Evolutionary conservation across 2,113 vertebrate species (phyloP).

Genomic region (Hydrolagus affinis): DNA sequence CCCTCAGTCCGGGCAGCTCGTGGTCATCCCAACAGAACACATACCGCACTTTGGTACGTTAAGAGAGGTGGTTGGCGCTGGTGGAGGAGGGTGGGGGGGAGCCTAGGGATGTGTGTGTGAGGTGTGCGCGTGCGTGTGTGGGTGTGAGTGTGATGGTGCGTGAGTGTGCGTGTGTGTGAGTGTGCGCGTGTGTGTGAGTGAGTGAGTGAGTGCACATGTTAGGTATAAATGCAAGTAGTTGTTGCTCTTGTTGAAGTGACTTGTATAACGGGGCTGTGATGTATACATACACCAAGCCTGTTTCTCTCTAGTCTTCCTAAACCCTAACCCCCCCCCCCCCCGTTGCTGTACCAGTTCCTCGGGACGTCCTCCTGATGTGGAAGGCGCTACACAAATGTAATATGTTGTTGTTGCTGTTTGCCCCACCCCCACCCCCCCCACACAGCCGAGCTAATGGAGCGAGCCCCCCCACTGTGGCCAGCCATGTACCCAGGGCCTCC

Average conservation of each 20-base stretch:
- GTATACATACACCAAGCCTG: too few relatives aligned
- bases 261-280: too few relatives aligned
- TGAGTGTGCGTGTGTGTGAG: too few relatives aligned
- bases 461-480: slow-evolving; percentile 77
- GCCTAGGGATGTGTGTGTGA: neutral
- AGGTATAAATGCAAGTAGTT: too few relatives aligned
- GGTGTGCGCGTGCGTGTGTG: too few relatives aligned
- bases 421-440: too few relatives aligned
- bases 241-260: too few relatives aligned
- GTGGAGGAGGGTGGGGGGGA: neutral
- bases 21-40: slow-evolving; percentile 88
- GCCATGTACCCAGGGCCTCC: slow-evolving; percentile 69
- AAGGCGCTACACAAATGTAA: neutral
- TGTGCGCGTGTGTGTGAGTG: too few relatives aligned
- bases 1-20: slow-evolving; percentile 85
- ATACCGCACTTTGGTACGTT: slow-evolving; percentile 79
- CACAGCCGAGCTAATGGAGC: slow-evolving; percentile 81
- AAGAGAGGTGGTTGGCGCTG: neutral
- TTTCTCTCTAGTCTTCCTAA: too few relatives aligned
- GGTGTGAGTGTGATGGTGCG: too few relatives aligned
- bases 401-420: neutral
- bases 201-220: too few relatives aligned
- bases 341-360: neutral
- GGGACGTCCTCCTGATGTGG: neutral
- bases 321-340: neutral